Base-by-base conservation (phyloP, 2,797 vertebrate species). In the Paramormyrops hopkinsi region DNA sequence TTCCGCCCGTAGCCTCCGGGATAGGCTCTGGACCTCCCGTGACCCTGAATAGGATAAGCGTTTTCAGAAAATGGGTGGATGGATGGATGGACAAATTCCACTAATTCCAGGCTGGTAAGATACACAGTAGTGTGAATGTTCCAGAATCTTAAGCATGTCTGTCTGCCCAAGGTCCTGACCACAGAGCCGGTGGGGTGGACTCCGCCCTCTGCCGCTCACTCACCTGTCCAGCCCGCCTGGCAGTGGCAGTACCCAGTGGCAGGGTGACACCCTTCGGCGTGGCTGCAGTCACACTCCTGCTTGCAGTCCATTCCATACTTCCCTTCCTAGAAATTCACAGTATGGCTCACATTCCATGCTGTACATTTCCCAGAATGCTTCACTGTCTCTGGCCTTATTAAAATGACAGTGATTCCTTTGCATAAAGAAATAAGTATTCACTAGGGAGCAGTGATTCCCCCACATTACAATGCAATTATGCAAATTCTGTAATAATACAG, bases 161-260 rank as follows among this genome's bases (percentile, higher is more conserved):
- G n/a, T 22, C 41, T 83, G 17, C 41, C n/a, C 79, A 44, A 44
- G 17, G 17, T 48, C n/a, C 79, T 48, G 37, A 9, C 79, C 79
- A 48, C 17, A 48, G 41, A 44, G 73, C 29, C 29, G 4, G 37
- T 37, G 29, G 6, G 33, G 12, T n/a, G 9, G 3, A 4, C 44
- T 46, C 9, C 19, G 12, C n/a, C 41, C 82, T 53, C 29, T 8
- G 19, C 12, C 7, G 7, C 3, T n/a, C 22, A 69, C 91, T 95
- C 94, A 99, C 98, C 98, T 91, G 98, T 99, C 98, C 98, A 99
- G 90, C 98, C 98, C 0, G 97, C 96, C 8, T 99, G 96, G 90
- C 98, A 99, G 91, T 95, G 97, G 89, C 98, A 99, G 93, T 98
- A 95, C 37, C 98, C 98, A 0, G 97, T 98, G 41, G 95, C 93